Base-by-base conservation (phyloP, 2,113 vertebrate genomes). In the Uropsilus gracilis region DNA sequence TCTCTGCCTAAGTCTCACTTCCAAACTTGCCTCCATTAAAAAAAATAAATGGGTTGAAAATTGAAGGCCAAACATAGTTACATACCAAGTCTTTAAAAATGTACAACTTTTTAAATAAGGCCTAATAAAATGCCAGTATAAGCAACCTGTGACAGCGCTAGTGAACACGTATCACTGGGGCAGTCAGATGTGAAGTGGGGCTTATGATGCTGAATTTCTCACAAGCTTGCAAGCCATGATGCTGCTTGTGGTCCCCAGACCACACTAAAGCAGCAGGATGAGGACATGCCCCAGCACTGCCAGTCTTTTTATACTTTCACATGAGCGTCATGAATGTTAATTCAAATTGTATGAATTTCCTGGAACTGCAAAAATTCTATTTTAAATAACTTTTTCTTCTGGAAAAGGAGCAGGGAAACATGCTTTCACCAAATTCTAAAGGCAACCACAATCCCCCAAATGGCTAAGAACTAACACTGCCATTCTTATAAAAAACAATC, bases 381-480 rank as follows among this genome's bases (percentile, higher is more conserved):
- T 61, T 85, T 44, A 84, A 71, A 59, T 46, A 24, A 30, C 16
- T 48, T 42, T 50, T 44, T 24, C 11, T 44, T 16, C 32, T 8
- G 39, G 13, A 46, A 6, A 13, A 37, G 39, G 50, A 53, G 9
- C 10, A 26, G n/a, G 14, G 26, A 26, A 26, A 17, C 66, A 9
- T 53, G 10, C 4, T 50, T 78, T 89, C 39, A 90, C 20, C 53
- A 28, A 18, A 93, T 94, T 90, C 76, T 91, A 86, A 66, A 82
- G 34, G 7, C 80, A 1, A 46, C 17, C 28, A 8, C 26, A 4
- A 24, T n/a, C n/a, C 32, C 37, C 0, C 10, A 78, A 72, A 64
- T 50, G 16, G 18, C 48, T 39, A 50, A 91, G 37, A 86, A 76
- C 24, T 39, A 26, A 63, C 26, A 68, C 6, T 8, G 72, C 5